phyloP scores from a whole-genome alignment of 2,797 vertebrate genomes.

The Odontamblyopus lacepedii region DNA sequence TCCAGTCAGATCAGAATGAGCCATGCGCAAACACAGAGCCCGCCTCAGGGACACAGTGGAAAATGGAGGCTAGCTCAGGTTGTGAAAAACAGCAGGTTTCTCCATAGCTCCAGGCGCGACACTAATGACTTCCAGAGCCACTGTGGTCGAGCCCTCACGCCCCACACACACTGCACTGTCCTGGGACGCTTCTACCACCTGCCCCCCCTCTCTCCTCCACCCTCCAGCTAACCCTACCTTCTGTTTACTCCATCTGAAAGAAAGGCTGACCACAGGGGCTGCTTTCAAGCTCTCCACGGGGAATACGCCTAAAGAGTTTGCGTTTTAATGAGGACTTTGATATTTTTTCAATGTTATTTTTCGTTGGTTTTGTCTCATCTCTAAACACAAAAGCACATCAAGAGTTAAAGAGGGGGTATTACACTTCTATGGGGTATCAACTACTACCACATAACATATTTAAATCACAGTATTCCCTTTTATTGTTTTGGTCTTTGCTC shows the following conservation, averaged over 20 bases:
- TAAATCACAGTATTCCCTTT: no score
- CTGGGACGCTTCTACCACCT: conserved; percentile 6
- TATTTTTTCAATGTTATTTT: conserved; percentile 8
- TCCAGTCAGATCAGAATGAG: background rate
- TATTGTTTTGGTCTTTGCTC: no score
- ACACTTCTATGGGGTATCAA: background rate
- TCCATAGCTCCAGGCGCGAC: conserved; percentile 70
- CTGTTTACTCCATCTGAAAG: conserved; percentile 39
- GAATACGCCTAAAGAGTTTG: conserved; percentile 47
- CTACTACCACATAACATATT: no score
- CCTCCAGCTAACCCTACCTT: conserved; percentile 15
- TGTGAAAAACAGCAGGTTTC: conserved; percentile 75
- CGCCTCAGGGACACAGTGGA: no score
- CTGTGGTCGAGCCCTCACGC: conserved; percentile 37
- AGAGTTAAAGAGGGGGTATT: background rate
- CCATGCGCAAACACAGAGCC: conserved; percentile 31
- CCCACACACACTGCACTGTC: conserved; percentile 27
- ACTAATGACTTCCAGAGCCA: conserved; percentile 79
- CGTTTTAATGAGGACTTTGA: conserved; percentile 53
- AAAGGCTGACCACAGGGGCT: conserved; percentile 43
- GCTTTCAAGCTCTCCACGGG: conserved; percentile 53
- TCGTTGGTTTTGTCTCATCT: conserved; percentile 40
- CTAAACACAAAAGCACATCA: conserved; percentile 20
- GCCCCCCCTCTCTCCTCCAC: conserved; percentile 20
- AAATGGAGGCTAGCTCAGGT: conserved; percentile 7